phyloP scores from a whole-genome alignment of 1,140 invertebrate genomes.

The Drosophila quadrilineata region DNA sequence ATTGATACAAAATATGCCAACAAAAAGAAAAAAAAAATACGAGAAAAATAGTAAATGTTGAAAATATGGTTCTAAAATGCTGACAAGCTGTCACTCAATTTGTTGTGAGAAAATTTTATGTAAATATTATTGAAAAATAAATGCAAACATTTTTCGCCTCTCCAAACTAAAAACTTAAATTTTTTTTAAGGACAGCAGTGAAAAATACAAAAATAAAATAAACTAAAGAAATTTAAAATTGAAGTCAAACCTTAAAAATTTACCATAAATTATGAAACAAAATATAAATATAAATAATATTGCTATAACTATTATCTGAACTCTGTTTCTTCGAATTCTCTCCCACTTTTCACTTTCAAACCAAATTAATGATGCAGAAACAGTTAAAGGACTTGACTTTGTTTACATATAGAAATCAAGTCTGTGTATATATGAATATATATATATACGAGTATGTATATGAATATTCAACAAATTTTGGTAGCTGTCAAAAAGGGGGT shows the following conservation, averaged over 20 bases:
- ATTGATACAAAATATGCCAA: slow-evolving; percentile 20
- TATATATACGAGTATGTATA: not conserved
- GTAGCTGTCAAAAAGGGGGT: no score
- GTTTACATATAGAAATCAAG: no score
- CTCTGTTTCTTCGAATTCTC: no score
- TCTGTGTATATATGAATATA: not conserved
- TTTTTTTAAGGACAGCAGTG: no score
- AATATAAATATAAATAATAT: no score
- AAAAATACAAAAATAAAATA: not conserved
- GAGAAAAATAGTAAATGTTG: slow-evolving; percentile 26
- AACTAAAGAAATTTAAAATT: not conserved
- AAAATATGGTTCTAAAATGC: no score
- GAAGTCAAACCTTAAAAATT: no score
- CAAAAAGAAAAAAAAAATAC: no score
- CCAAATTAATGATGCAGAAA: slow-evolving; percentile 11
- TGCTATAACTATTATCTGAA: no score
- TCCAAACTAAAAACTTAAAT: no score
- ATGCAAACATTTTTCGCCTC: slow-evolving; percentile 5
- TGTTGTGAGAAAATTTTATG: not conserved
- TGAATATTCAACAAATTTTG: not conserved
- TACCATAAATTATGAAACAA: no score
- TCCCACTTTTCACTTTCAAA: no score
- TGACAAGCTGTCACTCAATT: slow-evolving; percentile 8
- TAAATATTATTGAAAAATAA: not conserved
- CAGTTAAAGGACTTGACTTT: not conserved